These are phyloP conservation scores for Drosophila buzzatii DNA, from an alignment of 2,888 invertebrate genomes.

Conservation along the genomic window DNA sequence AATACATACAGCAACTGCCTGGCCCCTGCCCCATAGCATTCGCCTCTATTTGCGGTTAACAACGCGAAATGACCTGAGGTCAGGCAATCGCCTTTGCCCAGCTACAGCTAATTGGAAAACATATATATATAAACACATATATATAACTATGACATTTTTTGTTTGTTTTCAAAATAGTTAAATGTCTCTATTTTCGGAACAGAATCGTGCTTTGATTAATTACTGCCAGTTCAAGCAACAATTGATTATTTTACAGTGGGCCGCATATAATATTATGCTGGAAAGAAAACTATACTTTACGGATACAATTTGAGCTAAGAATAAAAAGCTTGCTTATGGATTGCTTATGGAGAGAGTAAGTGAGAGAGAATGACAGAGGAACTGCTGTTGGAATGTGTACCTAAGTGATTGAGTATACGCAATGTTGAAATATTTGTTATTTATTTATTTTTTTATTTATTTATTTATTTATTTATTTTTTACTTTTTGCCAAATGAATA, in stretches of 20 bases:
- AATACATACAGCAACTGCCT: conserved; percentile 36
- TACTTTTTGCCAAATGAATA: too few relatives aligned
- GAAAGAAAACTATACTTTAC: not conserved
- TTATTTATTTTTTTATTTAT: too few relatives aligned
- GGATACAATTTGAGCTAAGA: not conserved
- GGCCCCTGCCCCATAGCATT: not conserved
- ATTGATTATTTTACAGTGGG: not conserved
- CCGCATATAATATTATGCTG: not conserved
- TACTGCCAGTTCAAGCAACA: not conserved
- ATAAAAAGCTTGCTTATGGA: not conserved
- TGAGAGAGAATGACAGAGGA: too few relatives aligned
- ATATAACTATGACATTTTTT: conserved; percentile 5
- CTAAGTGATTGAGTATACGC: too few relatives aligned
- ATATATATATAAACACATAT: not conserved
- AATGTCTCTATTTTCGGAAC: conserved; percentile 35
- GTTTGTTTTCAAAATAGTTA: conserved; percentile 6
- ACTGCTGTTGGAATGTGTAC: too few relatives aligned
- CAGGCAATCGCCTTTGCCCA: conserved; percentile 29
- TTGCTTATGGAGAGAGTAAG: not conserved
- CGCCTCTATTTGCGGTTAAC: conserved; percentile 46
- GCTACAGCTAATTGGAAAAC: conserved; percentile 27
- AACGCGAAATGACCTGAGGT: conserved; percentile 35
- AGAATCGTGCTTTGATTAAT: conserved; percentile 10
- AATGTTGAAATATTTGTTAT: too few relatives aligned
- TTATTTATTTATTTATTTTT: too few relatives aligned